Evolutionary conservation across 2,888 invertebrate species (phyloP).

Genomic region (Tenodera sinensis): DNA sequence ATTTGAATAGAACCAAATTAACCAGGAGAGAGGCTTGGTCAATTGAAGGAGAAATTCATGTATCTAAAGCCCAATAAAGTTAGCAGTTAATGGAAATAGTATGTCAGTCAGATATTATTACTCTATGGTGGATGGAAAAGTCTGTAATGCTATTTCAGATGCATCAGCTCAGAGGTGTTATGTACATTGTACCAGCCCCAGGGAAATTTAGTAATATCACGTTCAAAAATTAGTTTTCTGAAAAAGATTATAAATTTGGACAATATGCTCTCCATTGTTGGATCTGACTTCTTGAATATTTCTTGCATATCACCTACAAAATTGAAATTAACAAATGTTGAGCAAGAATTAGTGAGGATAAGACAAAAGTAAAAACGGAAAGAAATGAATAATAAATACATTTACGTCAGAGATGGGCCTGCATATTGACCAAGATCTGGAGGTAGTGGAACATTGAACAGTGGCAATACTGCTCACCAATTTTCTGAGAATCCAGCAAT

Average conservation of each 20-base stretch:
- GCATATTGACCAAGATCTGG: too few species aligned
- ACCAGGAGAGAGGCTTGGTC: too few species aligned
- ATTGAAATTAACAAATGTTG: constrained; percentile 34
- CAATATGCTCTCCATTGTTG: constrained; percentile 37
- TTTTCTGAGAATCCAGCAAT: constrained; percentile 34
- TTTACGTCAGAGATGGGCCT: too few species aligned
- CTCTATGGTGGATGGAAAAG: too few species aligned
- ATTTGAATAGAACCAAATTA: too few species aligned
- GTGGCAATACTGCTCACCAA: constrained; percentile 24
- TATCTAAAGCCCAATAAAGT: too few species aligned
- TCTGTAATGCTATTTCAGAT: too few species aligned
- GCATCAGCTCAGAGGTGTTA: too few species aligned
- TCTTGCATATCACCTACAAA: constrained; percentile 33
- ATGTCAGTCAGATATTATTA: too few species aligned
- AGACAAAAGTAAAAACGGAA: constrained; percentile 32
- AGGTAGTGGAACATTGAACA: too few species aligned
- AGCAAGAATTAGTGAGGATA: constrained; percentile 35
- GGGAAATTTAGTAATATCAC: not conserved
- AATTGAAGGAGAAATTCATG: too few species aligned
- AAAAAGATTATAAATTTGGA: constrained; percentile 25
- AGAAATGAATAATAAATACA: not conserved
- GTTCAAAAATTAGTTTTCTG: not conserved
- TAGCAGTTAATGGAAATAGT: too few species aligned
- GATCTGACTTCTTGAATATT: constrained; percentile 38
- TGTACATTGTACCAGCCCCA: constrained; percentile 8